Base-by-base conservation (phyloP, 2,113 vertebrate genomes). In the Asarcornis scutulata region DNA sequence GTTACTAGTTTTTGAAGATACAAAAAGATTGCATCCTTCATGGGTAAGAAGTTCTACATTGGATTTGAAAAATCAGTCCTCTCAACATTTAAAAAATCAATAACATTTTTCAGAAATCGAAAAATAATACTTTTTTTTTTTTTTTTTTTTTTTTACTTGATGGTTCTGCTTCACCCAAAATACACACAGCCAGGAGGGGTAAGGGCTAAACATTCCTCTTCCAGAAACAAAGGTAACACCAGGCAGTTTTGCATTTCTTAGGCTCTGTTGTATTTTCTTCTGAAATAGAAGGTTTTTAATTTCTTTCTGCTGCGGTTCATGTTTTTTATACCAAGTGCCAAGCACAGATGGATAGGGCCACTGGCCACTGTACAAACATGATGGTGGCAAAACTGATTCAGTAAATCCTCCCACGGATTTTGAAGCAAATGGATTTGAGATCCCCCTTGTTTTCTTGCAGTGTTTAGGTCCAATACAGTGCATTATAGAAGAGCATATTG, bases 51-150 rank as follows among this genome's bases (percentile, higher is more conserved):
- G 16, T 53, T 66, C 7, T 77, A 62, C 7, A 38, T 29, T 58
- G 4, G 5, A 6, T 55, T 56, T 78, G 31, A 91, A 82, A 95
- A 78, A 63, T 68, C 42, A 83, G 38, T 48, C 23, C 9, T 88
- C 23, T 58, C 72, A 68, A 42, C 17, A 27, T 8, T 62, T 44
- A 5, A n/a, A 77, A 38, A 27, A 40, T 2, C 1, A 55, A 2
- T 11, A 34, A 1, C 2, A 32, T 73, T 23, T 53, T 25, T 0
- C 3, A 17, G 60, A 12, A 4, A 0, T 1, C 13, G 56, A 32
- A 29, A 5, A 63, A 50, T 20, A 63, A 29, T 27, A 7, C 2
- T 34, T 36, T 27, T 16, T 32, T 40, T 53, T 8, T 40, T 44
- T 44, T 40, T 36, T 23, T 20, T 29, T 18, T 59, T 76, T 76